phyloP scores from a whole-genome alignment of 2,888 invertebrate species.

The Tetragonisca angustula region DNA sequence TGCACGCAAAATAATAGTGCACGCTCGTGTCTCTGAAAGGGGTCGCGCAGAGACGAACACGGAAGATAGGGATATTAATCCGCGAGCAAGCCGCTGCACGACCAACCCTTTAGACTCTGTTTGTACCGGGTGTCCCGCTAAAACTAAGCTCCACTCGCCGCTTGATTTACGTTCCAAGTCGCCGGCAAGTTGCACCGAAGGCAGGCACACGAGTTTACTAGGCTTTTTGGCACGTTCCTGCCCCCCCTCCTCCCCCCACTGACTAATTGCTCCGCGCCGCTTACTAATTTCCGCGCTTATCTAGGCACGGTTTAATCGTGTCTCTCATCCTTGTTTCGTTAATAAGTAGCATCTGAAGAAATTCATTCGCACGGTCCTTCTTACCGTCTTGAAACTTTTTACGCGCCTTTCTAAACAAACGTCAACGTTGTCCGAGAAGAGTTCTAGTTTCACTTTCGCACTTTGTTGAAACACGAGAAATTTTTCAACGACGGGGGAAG shows the following conservation, averaged over 20 bases:
- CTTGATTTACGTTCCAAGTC: constrained; percentile 77
- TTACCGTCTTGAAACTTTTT: too few relatives aligned
- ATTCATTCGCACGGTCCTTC: constrained; percentile 7
- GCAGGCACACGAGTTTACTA: constrained; percentile 70
- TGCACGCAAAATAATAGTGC: constrained; percentile 37
- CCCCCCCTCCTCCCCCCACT: constrained; percentile 54
- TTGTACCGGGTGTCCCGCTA: constrained; percentile 70
- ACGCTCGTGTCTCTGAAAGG: constrained; percentile 54
- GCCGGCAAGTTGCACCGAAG: constrained; percentile 67
- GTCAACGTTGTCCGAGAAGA: too few relatives aligned
- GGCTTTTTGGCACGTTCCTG: constrained; percentile 76
- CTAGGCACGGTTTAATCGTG: constrained; percentile 68
- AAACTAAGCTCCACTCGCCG: constrained; percentile 66
- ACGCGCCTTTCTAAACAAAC: too few relatives aligned
- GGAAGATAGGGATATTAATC: constrained; percentile 79
- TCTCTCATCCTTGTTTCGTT: constrained; percentile 27
- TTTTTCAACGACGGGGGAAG: too few relatives aligned
- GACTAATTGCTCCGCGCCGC: constrained; percentile 69
- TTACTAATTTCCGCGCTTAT: constrained; percentile 70
- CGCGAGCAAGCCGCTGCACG: constrained; percentile 71
- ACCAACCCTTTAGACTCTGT: constrained; percentile 38
- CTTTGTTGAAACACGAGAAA: too few relatives aligned
- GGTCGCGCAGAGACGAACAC: constrained; percentile 55
- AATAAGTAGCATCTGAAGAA: constrained; percentile 47
- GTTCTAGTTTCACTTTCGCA: too few relatives aligned